Evolutionary conservation across 2,888 invertebrate species (phyloP), one percentile per base, ranked within the genome.

Genomic region (Lissonota sp.): DNA sequence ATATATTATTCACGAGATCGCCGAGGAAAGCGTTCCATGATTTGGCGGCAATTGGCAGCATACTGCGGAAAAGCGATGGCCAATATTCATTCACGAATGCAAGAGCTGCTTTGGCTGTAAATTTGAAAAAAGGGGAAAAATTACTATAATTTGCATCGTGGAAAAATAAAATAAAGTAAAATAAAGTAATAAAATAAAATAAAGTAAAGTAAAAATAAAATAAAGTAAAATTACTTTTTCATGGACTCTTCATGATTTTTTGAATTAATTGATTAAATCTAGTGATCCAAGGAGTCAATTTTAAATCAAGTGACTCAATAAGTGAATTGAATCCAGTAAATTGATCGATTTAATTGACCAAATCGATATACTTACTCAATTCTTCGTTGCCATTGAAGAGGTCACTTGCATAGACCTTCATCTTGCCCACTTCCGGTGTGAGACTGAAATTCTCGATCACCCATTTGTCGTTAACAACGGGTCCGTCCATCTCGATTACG

Each of bases 311-410:
- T n/a, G n/a, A n/a, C n/a, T n/a, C n/a, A n/a, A n/a, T n/a, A n/a
- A n/a, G n/a, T n/a, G n/a, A n/a, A n/a, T n/a, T n/a, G n/a, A n/a
- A n/a, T n/a, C n/a, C n/a, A n/a, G n/a, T n/a, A n/a, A n/a, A n/a
- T n/a, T n/a, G n/a, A n/a, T n/a, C n/a, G n/a, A n/a, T n/a, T n/a
- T n/a, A n/a, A n/a, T n/a, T n/a, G n/a, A n/a, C n/a, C n/a, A n/a
- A n/a, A n/a, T n/a, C n/a, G n/a, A n/a, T n/a, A 42, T 74, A 94
- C 95, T 94, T 92, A 96, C 96, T 96, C 74, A 96, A 91, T 53
- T 94, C 94, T 1, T 93, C 93, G 86, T 95, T 95, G 86, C 95
- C 94, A 73, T 94, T 93, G 87, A 95, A 94, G 6, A 95, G 87
- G 78, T 95, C 95, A 42, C 93, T 93, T 67, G 95, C 93, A 87